Base-by-base conservation (phyloP, 30 jellyfish, hydroid and myxozoan species). In the Sanderia malayensis region DNA sequence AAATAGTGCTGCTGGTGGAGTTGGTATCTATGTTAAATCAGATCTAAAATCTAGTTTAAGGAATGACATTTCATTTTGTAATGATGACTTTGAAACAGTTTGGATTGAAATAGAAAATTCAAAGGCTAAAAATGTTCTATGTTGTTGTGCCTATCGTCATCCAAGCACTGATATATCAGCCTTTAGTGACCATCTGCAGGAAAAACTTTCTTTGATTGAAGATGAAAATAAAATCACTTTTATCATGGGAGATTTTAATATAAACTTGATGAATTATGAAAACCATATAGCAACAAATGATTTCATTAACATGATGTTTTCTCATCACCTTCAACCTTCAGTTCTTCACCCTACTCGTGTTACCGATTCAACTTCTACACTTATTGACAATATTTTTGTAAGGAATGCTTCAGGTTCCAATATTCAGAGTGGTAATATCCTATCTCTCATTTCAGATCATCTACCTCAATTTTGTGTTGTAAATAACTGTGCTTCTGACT, bases 401-500 rank as follows among this genome's bases (percentile, higher is more conserved):
- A 45, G 0, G 19, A 47, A 45, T 71, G 83, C 57, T 62, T 21
- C 47, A 45, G 59, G 83, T 3, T 71, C 74, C 57, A 71, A 71
- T 31, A 71, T 71, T 49, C 72, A 71, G 31, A 71, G 83, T 47
- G 74, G 83, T 1, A 71, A 71, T 71, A 49, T 71, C 73, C 74
- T 71, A 46, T 71, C 74, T 71, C 72, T 44, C 32, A 71, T 71
- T n/a, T n/a, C 74, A n/a, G 83, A 71, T 23, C 83, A 71, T 71
- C 74, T 46, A 2, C 83, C 74, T 44, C 83, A 71, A 44, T 71
- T 44, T 30, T 71, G 83, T 46, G 57, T 71, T 3, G 57, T 71
- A 71, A 2, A 19, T 71, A 20, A 71, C 57, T 71, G 0, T 29
- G 22, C 57, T 7, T 55, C 28, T 71, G 83, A 71, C 74, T 71